phyloP scores from a whole-genome alignment of 2,888 invertebrate genomes.

The Steromphala cineraria region DNA sequence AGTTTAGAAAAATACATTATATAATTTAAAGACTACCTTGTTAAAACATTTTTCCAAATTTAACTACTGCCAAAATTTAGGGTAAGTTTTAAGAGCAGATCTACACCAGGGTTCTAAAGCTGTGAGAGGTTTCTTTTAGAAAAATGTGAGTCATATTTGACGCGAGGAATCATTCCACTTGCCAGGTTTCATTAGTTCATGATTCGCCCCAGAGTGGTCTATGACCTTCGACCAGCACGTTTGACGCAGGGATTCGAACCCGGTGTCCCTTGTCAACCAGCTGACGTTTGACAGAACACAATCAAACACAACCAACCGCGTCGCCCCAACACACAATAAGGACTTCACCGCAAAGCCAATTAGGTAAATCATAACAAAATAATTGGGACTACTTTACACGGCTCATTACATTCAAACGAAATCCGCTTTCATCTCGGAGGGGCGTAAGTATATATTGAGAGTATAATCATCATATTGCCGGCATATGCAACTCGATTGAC shows the following conservation, averaged over 20 bases:
- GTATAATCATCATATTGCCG: no score
- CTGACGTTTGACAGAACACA: background rate
- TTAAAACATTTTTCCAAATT: no score
- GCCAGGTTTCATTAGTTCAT: no score
- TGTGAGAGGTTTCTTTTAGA: no score
- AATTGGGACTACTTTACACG: background rate
- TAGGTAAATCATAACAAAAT: conserved; percentile 3
- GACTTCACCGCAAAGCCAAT: background rate
- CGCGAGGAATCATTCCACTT: no score
- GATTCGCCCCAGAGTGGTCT: background rate
- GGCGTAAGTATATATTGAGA: background rate
- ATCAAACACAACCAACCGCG: background rate
- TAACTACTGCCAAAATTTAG: no score
- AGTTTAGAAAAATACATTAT: no score
- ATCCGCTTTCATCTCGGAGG: background rate
- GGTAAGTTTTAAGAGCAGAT: no score
- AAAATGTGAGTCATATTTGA: no score
- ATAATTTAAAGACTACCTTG: no score
- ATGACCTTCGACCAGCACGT: background rate
- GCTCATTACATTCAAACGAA: background rate
- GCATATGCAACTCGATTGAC: no score
- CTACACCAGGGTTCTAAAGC: no score
- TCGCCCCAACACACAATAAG: background rate
- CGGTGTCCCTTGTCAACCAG: background rate
- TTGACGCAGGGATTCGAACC: background rate